Percentiles rank a stretch among this genome's conserved stretches.
These are phyloP conservation scores for Euplagia quadripunctaria DNA, from an alignment of 2,888 invertebrate genomes.

Conservation along the genomic window DNA sequence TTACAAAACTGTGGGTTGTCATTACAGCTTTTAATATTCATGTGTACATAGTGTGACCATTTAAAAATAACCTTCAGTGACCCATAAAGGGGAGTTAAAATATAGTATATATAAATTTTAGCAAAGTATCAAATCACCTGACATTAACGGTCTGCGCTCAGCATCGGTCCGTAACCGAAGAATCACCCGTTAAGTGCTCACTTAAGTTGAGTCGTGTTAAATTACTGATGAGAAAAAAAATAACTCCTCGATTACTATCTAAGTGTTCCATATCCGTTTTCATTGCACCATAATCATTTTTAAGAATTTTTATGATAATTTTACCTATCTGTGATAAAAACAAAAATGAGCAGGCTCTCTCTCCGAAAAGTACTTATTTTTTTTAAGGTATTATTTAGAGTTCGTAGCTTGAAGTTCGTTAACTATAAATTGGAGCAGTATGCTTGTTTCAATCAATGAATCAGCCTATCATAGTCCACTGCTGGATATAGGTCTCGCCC, in stretches of 20 bases:
- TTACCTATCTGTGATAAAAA: not conserved
- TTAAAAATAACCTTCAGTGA: not conserved
- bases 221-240: slow-evolving; percentile 65
- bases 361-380: not conserved
- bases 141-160: slow-evolving; percentile 37
- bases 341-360: not conserved
- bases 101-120: not conserved
- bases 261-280: slow-evolving; percentile 49
- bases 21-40: no score
- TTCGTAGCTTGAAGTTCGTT: no score
- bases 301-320: not conserved
- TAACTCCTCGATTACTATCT: slow-evolving; percentile 54
- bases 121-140: slow-evolving; percentile 32
- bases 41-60: no score
- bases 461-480: no score
- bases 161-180: slow-evolving; percentile 63
- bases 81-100: not conserved
- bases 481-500: no score
- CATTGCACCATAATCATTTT: slow-evolving; percentile 44
- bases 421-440: no score
- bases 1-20: no score
- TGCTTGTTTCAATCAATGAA: no score
- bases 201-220: slow-evolving; percentile 74
- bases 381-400: no score
- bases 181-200: slow-evolving; percentile 75